Evolutionary conservation across 1,140 invertebrate genomes (phyloP).

Genomic region (Bombus haemorrhoidalis): DNA sequence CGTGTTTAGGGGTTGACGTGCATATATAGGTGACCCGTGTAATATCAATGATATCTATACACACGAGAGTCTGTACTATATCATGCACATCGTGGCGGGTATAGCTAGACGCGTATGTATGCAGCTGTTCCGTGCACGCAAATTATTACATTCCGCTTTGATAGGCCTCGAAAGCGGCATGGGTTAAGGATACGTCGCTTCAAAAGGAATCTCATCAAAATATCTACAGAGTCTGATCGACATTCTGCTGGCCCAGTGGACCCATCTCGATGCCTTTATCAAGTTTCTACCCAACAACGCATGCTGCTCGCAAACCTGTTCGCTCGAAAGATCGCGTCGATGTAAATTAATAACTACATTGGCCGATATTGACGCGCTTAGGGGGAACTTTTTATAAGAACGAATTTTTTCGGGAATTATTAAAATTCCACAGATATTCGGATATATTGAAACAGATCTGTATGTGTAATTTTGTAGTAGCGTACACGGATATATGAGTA

Average conservation of each 20-base stretch:
- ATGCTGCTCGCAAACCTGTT: neutral
- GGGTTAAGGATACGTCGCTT: neutral
- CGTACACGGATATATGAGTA: no score
- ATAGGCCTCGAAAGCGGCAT: neutral
- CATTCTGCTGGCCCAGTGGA: neutral
- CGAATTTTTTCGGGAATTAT: no score
- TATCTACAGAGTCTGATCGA: conserved; percentile 13
- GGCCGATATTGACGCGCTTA: neutral
- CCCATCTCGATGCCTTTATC: neutral
- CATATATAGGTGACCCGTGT: neutral
- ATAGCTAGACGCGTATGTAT: neutral
- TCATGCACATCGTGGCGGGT: neutral
- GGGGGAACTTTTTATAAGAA: no score
- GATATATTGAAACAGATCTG: no score
- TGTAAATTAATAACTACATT: neutral
- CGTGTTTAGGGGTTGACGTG: neutral
- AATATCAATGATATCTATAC: conserved; percentile 31
- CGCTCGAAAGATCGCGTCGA: neutral
- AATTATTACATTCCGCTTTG: conserved; percentile 61
- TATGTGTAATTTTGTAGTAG: no score
- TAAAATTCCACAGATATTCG: no score
- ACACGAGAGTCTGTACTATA: conserved; percentile 8
- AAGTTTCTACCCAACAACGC: neutral
- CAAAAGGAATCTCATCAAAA: conserved; percentile 46
- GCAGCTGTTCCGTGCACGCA: conserved; percentile 43